Evolutionary conservation across 2,113 vertebrate genomes (phyloP).

Genomic region (Gorilla gorilla): DNA sequence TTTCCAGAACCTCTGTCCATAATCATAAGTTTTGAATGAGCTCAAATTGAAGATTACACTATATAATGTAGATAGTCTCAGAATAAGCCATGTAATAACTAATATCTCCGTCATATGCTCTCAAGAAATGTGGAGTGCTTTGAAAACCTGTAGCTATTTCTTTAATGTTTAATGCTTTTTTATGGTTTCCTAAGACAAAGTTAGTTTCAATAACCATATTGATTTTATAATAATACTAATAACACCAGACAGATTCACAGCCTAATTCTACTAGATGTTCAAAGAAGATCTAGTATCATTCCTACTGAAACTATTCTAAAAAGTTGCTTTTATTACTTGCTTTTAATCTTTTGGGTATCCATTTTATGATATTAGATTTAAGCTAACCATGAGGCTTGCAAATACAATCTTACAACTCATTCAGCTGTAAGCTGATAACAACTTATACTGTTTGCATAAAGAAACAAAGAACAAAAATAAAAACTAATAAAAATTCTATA

Average conservation of each 20-base stretch:
- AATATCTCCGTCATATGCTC: neutral
- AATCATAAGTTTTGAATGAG: neutral
- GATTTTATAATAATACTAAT: neutral
- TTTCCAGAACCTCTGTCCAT: neutral
- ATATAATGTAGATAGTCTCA: neutral
- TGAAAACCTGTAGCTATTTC: neutral
- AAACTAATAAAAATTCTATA: no score
- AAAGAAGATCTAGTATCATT: neutral
- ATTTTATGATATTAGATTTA: no score
- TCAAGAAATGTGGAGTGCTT: neutral
- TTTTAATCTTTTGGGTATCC: no score
- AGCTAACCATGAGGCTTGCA: no score
- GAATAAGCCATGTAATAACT: neutral
- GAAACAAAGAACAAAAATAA: no score
- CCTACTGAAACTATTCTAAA: no score
- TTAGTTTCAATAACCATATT: neutral
- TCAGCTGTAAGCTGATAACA: no score
- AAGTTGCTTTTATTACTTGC: no score
- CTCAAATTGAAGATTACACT: neutral
- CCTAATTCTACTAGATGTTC: neutral
- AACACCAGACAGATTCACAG: neutral
- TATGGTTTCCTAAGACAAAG: neutral
- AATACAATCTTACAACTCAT: no score
- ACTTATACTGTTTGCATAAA: no score
- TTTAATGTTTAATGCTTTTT: neutral